phyloP scores from a whole-genome alignment of 2,797 vertebrate species.

The Lithobates sylvaticus region DNA sequence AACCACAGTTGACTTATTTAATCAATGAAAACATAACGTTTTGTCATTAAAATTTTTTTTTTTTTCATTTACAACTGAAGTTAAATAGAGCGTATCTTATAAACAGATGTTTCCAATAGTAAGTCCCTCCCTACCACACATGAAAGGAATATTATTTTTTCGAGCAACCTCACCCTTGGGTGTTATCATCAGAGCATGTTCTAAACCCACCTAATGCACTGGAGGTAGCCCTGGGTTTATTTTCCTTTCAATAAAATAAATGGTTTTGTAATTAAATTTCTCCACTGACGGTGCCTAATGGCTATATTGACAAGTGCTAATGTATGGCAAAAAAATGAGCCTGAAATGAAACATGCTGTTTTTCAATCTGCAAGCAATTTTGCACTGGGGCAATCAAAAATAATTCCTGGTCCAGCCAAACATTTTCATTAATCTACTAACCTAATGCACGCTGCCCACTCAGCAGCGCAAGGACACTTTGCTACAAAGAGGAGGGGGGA shows the following conservation, averaged over 20 bases:
- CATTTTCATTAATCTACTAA: slow-evolving; percentile 93
- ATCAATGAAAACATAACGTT: slow-evolving; percentile 77
- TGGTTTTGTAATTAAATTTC: slow-evolving; percentile 96
- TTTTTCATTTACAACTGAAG: slow-evolving; percentile 88
- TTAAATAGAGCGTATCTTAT: slow-evolving; percentile 91
- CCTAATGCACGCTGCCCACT: slow-evolving; percentile 84
- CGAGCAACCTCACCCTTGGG: slow-evolving; percentile 83
- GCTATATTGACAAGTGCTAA: slow-evolving; percentile 95
- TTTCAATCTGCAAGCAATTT: slow-evolving; percentile 93
- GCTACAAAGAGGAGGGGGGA: slow-evolving; percentile 52
- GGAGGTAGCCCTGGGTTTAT: slow-evolving; percentile 92
- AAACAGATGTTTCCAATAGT: slow-evolving; percentile 91
- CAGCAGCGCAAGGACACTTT: slow-evolving; percentile 78
- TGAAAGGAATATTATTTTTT: slow-evolving; percentile 86
- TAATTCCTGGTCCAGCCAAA: slow-evolving; percentile 84
- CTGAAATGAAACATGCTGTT: slow-evolving; percentile 92
- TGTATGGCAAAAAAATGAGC: slow-evolving; percentile 84
- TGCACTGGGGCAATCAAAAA: slow-evolving; percentile 82
- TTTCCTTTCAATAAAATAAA: slow-evolving; percentile 98
- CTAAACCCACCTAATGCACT: slow-evolving; percentile 94
- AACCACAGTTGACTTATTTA: slow-evolving; percentile 75
- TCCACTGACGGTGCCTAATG: slow-evolving; percentile 90
- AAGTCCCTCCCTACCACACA: slow-evolving; percentile 78
- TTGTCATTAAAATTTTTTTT: slow-evolving; percentile 87
- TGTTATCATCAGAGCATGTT: slow-evolving; percentile 92